phyloP scores from a whole-genome alignment of 2,797 vertebrate genomes.

The Pyrocephalus nanus region DNA sequence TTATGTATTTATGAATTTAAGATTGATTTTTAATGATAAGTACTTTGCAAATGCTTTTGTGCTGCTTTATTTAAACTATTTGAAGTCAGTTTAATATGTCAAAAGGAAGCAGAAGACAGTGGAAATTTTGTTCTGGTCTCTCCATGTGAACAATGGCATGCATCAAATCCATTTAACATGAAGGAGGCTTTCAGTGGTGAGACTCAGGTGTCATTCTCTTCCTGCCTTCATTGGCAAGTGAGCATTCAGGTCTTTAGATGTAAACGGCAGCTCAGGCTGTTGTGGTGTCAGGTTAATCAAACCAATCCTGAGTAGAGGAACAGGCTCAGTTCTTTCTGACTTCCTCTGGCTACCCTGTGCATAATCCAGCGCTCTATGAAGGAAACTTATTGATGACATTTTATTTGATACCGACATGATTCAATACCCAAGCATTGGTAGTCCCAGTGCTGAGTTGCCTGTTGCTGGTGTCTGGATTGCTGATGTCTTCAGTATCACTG shows the following conservation, averaged over 20 bases:
- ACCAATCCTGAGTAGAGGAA: not conserved
- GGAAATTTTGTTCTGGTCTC: not conserved
- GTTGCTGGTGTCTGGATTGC: not conserved
- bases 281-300: not conserved
- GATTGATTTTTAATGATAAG: not conserved
- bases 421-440: not conserved
- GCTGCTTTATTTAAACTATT: not conserved
- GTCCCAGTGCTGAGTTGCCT: not conserved
- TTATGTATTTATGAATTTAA: not conserved
- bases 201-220: not conserved
- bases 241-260: not conserved
- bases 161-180: not conserved
- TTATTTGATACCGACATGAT: not conserved
- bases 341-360: not conserved
- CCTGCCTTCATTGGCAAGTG: not conserved
- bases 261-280: not conserved
- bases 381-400: not conserved
- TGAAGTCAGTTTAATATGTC: not conserved
- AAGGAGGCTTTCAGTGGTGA: not conserved
- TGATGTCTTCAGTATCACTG: not conserved
- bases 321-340: not conserved
- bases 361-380: not conserved
- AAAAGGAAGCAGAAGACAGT: not conserved
- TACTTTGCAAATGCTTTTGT: not conserved
- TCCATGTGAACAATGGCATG: not conserved